A percentile compares a stretch with the other conserved stretches of the same genome.
Evolutionary conservation across 2,888 invertebrate species (phyloP).

Genomic region (Parnassius smintheus): DNA sequence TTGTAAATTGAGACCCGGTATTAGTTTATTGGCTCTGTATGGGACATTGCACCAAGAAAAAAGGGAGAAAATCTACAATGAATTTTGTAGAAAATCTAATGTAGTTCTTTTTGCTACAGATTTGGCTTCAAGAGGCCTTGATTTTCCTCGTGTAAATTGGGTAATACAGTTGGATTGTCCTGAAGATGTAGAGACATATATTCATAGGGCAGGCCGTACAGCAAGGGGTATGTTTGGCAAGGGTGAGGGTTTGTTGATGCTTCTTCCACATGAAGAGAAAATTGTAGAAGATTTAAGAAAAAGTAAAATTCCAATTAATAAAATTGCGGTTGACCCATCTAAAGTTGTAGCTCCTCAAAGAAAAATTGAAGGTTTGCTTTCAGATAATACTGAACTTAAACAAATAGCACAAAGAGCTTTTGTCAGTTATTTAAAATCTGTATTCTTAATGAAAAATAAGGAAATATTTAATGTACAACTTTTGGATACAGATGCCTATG

Average conservation of each 20-base stretch:
- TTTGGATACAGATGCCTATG: constrained; percentile 90
- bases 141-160: constrained; percentile 98
- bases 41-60: constrained; percentile 95
- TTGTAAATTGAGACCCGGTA: constrained; percentile 92
- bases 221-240: constrained; percentile 92
- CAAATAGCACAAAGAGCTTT: constrained; percentile 96
- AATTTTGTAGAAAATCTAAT: constrained; percentile 92
- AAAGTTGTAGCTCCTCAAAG: constrained; percentile 90
- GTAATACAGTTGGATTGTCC: constrained; percentile 99
- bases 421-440: constrained; percentile 93
- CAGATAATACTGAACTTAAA: constrained; percentile 90
- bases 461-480: constrained; percentile 91
- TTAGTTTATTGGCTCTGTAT: constrained; percentile 92
- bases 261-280: constrained; percentile 91
- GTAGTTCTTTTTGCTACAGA: constrained; percentile 98
- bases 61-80: constrained; percentile 94
- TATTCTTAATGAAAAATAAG: constrained; percentile 96
- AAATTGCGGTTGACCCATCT: constrained; percentile 92
- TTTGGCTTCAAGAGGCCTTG: constrained; percentile 96
- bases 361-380: constrained; percentile 93
- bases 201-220: constrained; percentile 95
- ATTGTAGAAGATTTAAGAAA: constrained; percentile 88
- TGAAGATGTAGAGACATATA: constrained; percentile 96
- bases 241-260: constrained; percentile 93
- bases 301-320: constrained; percentile 91